A percentile compares a stretch with the other conserved stretches of the same genome.
Conservation (phyloP, 2,888 invertebrate genomes). For the Latrodectus elegans region DNA sequence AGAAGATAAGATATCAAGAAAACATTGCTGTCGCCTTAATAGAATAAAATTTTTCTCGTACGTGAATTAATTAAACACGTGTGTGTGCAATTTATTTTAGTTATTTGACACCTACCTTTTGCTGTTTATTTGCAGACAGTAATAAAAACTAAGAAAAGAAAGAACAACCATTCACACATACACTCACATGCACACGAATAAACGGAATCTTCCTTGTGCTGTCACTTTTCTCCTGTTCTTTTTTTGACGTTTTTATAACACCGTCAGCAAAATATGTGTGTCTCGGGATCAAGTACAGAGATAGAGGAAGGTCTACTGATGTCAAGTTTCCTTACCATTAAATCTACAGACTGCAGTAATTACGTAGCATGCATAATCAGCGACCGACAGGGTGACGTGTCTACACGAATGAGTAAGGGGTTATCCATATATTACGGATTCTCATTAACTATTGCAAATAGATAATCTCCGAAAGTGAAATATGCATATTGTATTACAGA, state of each 20-base stretch:
- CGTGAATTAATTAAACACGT: too few relatives aligned
- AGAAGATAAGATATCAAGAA: not conserved
- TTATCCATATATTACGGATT: conserved; percentile 6
- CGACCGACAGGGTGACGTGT: conserved; percentile 38
- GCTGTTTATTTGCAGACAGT: too few relatives aligned
- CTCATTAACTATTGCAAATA: too few relatives aligned
- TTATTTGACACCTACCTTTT: too few relatives aligned
- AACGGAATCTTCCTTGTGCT: conserved; percentile 30
- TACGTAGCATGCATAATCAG: conserved; percentile 55
- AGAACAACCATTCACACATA: too few relatives aligned
- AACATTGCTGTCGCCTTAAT: too few relatives aligned
- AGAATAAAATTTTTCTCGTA: too few relatives aligned
- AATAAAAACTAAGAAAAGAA: too few relatives aligned
- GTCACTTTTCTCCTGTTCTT: conserved; percentile 43
- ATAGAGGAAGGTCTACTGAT: conserved; percentile 48
- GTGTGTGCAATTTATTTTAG: too few relatives aligned
- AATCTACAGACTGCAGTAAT: conserved; percentile 60
- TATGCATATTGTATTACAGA: too few relatives aligned
- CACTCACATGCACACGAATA: not conserved
- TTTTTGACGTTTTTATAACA: conserved; percentile 49
- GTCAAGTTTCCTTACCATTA: conserved; percentile 57
- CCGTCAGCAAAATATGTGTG: conserved; percentile 30
- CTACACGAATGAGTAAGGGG: conserved; percentile 37
- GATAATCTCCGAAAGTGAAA: too few relatives aligned
- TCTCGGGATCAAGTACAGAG: conserved; percentile 53